Conservation (phyloP, 2,888 invertebrate species). For the Chymomyza fuscimana region DNA sequence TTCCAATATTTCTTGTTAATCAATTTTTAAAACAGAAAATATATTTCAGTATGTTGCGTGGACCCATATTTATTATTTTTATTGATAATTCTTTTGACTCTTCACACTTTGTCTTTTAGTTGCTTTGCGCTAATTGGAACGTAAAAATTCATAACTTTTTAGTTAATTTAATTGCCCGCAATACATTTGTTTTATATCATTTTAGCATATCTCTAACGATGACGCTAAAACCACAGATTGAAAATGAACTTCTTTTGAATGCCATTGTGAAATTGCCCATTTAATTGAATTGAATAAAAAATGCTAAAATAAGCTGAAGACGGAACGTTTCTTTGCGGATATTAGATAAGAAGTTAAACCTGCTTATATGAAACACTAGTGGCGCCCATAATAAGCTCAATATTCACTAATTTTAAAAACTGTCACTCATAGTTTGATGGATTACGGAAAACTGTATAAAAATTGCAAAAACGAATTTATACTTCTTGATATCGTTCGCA, state of each 20-base stretch:
- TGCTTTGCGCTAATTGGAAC: constrained; percentile 41
- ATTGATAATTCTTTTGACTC: neutral
- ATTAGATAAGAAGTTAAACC: no score
- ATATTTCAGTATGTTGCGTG: neutral
- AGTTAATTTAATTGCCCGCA: constrained; percentile 24
- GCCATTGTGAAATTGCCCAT: neutral
- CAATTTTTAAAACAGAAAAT: no score
- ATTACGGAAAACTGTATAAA: neutral
- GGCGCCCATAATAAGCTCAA: neutral
- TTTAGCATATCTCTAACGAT: constrained; percentile 31
- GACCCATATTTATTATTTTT: neutral
- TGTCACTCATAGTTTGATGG: neutral
- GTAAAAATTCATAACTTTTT: constrained; percentile 19
- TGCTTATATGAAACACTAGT: no score
- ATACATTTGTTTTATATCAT: constrained; percentile 42
- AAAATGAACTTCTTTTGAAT: neutral
- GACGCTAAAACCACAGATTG: neutral
- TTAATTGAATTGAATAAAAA: neutral
- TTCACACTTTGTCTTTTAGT: constrained; percentile 1
- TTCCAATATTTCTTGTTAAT: no score
- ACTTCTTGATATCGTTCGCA: neutral
- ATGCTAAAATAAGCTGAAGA: neutral
- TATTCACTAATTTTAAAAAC: neutral
- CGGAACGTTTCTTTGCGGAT: neutral
- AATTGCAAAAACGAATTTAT: neutral